Base-by-base conservation (phyloP, 1,140 invertebrate species). In the Drosophila suzukii region DNA sequence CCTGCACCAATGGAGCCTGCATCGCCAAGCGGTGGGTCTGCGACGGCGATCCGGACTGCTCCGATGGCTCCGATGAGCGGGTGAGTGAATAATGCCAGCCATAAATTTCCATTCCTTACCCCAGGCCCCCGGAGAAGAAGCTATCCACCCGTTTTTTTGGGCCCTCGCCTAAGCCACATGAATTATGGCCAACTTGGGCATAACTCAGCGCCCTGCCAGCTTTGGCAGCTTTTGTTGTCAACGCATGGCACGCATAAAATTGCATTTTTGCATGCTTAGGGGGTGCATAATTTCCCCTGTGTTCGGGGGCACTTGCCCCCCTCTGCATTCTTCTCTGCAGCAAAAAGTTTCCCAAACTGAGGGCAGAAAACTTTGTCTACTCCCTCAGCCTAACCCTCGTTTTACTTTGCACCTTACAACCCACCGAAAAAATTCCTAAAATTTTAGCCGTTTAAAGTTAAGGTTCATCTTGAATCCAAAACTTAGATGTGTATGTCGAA, bases 1-100 rank as follows among this genome's bases (percentile, higher is more conserved):
- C 94, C 27, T 97, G 96, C 89, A 91, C 93, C 10, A 94, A 95
- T 71, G 94, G 94, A 8, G 94, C 94, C 74, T 97, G 96, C 90
- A 96, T 97, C 46, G 94, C 95, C 6, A 93, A 94, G 11, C 94
- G 93, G 39, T 98, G 97, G 97, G 93, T 94, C 11, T 98, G 97
- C 93, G 97, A 98, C 89, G 97, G 97, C 2, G 96, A 98, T 90
- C 93, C 94, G 53, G 97, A 98, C 92, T 98, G 97, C 90, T 92
- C 94, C 0, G 96, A 98, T 93, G 95, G 95, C 30, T 95, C 95
- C 59, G 97, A 98, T 93, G 97, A 98, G 93, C 92, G 94, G 76
- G 95, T 95, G 91, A 94, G 94, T 90, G 71, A 75, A 66, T 57
- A 73, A 62, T 78, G 44, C 44, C 56, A 2, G 51, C 41, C 83